A percentile compares a stretch with the other conserved stretches of the same genome.
Evolutionary conservation across 2,797 vertebrate genomes (phyloP).

Genomic region (Adelosebastes latens): DNA sequence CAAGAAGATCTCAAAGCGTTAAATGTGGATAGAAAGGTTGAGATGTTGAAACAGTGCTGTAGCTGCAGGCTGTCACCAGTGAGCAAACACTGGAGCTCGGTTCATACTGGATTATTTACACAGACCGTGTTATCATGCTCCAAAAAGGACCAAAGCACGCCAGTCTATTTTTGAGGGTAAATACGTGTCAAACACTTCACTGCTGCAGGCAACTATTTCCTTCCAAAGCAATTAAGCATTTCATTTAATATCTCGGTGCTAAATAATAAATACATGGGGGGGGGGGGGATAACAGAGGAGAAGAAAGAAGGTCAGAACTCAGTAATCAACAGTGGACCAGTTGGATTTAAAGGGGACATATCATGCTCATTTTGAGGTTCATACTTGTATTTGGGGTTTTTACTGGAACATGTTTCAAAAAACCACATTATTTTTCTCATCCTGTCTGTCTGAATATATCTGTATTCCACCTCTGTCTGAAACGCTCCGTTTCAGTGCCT

Average conservation of each 20-base stretch:
- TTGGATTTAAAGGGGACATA: not conserved
- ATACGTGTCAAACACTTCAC: conserved; percentile 19
- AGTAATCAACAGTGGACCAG: not conserved
- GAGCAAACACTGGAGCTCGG: conserved; percentile 47
- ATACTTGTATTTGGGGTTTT: too few species aligned
- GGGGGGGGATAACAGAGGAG: not conserved
- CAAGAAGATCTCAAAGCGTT: not conserved
- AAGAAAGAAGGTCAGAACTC: not conserved
- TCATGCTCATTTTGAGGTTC: too few species aligned
- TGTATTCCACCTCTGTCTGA: too few species aligned
- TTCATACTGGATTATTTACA: conserved; percentile 54
- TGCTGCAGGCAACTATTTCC: conserved; percentile 26
- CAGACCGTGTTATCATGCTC: conserved; percentile 23
- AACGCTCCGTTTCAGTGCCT: too few species aligned
- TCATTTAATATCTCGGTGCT: conserved; percentile 14
- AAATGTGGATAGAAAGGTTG: not conserved
- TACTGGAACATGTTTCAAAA: too few species aligned
- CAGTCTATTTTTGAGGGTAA: conserved; percentile 21
- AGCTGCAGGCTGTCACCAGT: conserved; percentile 18
- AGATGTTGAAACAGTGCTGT: conserved; percentile 19
- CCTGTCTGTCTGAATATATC: too few species aligned
- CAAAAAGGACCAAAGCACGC: not conserved
- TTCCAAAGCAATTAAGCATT: conserved; percentile 39
- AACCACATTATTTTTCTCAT: too few species aligned
- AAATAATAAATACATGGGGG: conserved; percentile 9